Base-by-base conservation (phyloP, 2,113 vertebrate species). In the Lagopus leucura region DNA sequence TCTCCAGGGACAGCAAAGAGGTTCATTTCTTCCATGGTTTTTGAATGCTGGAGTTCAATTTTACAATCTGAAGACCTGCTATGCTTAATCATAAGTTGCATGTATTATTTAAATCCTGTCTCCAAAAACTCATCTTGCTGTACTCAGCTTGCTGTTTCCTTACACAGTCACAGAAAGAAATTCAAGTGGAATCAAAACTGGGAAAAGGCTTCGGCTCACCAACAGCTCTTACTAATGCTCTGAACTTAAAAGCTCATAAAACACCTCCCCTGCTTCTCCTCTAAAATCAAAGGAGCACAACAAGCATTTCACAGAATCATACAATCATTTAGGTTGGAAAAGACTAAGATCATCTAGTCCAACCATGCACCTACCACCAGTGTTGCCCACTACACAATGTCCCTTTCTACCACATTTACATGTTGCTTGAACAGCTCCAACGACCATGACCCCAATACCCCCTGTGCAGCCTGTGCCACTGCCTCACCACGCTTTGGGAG, bases 241-340 rank as follows among this genome's bases (percentile, higher is more conserved):
- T 76, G 48, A 87, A 82, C 54, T 72, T 79, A 58, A 48, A 50
- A 69, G 48, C 38, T 90, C 57, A n/a, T 8, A 38, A 22, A 52
- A 12, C 11, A 48, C 55, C 69, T 21, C 25, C 80, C 86, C 65
- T 8, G 15, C 60, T 86, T 71, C 70, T 75, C 70, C 54, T 60
- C 55, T 54, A 67, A 82, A 93, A 90, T 66, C 80, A 90, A 92
- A 88, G 52, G 81, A 75, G 47, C 63, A 76, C 74, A 64, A 75
- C 11, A n/a, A 78, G 43, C 58, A 48, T 32, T 76, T 78, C 32
- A 14, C 30, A 90, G 58, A 16, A 54, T 54, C 52, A 54, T 30
- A 89, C 48, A 28, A 54, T 54, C 25, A 54, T 54, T 54, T 54
- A 28, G 27, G 52, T 54, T 54, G 52, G 52, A 54, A 54, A 54